Evolutionary conservation across 2,888 invertebrate genomes (phyloP).

Genomic region (Elysia crispata): DNA sequence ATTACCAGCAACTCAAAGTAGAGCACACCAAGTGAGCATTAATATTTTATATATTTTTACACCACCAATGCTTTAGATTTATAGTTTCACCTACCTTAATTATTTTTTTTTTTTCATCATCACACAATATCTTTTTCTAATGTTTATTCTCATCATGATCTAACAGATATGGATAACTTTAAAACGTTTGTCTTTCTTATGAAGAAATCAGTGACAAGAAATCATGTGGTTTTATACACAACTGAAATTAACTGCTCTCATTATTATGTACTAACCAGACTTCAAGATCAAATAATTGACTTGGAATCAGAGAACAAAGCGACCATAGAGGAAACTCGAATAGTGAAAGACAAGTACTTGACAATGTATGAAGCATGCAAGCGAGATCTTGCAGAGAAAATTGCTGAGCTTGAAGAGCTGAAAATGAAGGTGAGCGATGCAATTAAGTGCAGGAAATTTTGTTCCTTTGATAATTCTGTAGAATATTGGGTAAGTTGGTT

Average conservation of each 20-base stretch:
- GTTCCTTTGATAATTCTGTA: no score
- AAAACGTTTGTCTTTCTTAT: no score
- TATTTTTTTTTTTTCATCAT: not conserved
- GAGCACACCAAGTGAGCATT: conserved; percentile 73
- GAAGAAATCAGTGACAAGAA: no score
- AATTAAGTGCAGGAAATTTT: no score
- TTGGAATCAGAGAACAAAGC: conserved; percentile 71
- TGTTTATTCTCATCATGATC: no score
- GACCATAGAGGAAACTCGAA: conserved; percentile 74
- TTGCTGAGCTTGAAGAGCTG: conserved; percentile 66
- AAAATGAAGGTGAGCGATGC: conserved; percentile 68
- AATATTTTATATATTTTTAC: not conserved
- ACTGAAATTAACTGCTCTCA: no score
- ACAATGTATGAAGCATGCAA: conserved; percentile 71
- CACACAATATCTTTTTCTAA: no score
- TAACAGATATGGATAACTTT: no score
- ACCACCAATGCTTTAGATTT: no score
- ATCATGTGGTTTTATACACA: no score
- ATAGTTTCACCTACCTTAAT: no score
- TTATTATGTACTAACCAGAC: conserved; percentile 54
- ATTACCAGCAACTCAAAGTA: conserved; percentile 75
- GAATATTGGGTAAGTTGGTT: no score
- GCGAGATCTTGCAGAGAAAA: conserved; percentile 66
- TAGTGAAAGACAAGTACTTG: conserved; percentile 75
- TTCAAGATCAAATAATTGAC: conserved; percentile 73